Conservation (phyloP, 2,888 invertebrate species). For the Drosophila vallismaia region DNA sequence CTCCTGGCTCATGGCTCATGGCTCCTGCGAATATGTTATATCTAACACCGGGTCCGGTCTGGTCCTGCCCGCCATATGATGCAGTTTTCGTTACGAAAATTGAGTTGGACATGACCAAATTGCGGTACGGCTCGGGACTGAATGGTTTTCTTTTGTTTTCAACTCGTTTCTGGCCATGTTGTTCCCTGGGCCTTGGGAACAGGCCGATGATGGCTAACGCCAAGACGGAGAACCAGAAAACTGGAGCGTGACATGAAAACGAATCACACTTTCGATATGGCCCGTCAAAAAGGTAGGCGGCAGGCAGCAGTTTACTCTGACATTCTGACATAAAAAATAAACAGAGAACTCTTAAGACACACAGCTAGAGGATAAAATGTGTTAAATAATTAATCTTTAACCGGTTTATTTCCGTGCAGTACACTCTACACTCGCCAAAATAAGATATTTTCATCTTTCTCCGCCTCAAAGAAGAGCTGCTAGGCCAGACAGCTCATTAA, state of each 20-base stretch:
- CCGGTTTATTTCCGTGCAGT: constrained; percentile 60
- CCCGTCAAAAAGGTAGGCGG: constrained; percentile 23
- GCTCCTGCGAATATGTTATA: constrained; percentile 57
- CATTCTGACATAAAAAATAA: constrained; percentile 55
- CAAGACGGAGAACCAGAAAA: constrained; percentile 62
- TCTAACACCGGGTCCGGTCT: constrained; percentile 54
- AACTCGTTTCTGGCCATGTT: constrained; percentile 24
- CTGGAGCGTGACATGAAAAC: constrained; percentile 71
- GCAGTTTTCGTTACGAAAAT: constrained; percentile 79
- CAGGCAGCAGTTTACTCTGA: constrained; percentile 38
- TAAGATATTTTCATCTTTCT: too few species aligned
- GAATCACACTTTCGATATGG: constrained; percentile 24
- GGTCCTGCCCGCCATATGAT: constrained; percentile 60
- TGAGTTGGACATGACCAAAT: constrained; percentile 78
- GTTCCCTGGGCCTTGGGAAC: constrained; percentile 5
- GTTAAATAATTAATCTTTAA: constrained; percentile 75
- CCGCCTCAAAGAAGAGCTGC: constrained; percentile 21
- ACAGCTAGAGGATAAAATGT: constrained; percentile 51
- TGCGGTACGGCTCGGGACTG: constrained; percentile 53
- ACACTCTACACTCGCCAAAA: neutral
- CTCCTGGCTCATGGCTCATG: neutral
- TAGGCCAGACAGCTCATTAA: constrained; percentile 67
- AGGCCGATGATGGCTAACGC: constrained; percentile 19
- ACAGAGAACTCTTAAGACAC: constrained; percentile 26
- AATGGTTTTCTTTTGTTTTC: constrained; percentile 28